These are phyloP conservation scores for Sarcophaga carnaria DNA, from an alignment of 2,888 invertebrate species.

Conservation along the genomic window DNA sequence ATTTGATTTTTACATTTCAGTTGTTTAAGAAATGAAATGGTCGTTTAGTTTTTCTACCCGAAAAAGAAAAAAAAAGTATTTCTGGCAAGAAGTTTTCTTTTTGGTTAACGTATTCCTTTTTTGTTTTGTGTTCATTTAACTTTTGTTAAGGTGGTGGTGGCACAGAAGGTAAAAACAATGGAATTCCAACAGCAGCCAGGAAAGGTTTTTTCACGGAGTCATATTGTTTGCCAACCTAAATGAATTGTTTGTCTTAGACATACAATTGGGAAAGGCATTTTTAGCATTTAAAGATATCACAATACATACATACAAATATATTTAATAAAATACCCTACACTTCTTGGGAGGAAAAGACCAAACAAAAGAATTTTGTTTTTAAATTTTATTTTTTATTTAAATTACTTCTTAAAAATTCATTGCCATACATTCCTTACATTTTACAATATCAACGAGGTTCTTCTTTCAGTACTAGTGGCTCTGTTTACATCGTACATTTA, in stretches of 20 bases:
- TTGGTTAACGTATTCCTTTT: neutral
- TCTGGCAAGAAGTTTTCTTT: neutral
- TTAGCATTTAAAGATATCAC: neutral
- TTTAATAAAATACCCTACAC: no score
- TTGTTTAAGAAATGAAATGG: neutral
- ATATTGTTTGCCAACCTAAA: slow-evolving; percentile 65
- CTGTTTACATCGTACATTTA: no score
- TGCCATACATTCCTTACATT: slow-evolving; percentile 32
- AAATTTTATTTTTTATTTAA: no score
- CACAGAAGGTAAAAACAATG: neutral
- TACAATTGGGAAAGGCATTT: neutral
- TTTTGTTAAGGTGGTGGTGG: neutral
- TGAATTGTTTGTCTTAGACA: slow-evolving; percentile 65
- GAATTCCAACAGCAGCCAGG: neutral
- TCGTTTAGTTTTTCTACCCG: slow-evolving; percentile 2
- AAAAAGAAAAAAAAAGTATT: neutral
- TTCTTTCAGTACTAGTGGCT: no score
- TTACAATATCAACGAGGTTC: neutral
- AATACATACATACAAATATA: neutral
- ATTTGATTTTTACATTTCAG: slow-evolving; percentile 38
- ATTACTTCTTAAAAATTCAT: neutral
- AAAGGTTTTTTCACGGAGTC: slow-evolving; percentile 32
- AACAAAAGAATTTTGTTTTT: neutral
- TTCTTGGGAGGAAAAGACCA: neutral
- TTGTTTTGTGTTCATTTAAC: neutral